phyloP scores from a whole-genome alignment of 2,888 invertebrate species.

The Lapara coniferarum region DNA sequence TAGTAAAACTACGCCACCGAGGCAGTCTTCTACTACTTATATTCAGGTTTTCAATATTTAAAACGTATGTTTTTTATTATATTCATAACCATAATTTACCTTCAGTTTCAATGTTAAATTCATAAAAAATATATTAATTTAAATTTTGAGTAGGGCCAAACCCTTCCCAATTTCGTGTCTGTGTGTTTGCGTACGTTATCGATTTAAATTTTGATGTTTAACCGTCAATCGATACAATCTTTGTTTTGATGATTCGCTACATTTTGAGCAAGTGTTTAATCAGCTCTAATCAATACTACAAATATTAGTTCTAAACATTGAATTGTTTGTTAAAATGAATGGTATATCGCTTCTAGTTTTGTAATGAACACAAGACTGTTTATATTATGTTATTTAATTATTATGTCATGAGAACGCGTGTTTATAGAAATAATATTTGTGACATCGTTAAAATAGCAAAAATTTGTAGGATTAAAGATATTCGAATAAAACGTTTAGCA shows the following conservation, averaged over 20 bases:
- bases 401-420: not conserved
- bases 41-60: not conserved
- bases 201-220: slow-evolving; percentile 55
- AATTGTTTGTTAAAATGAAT: slow-evolving; percentile 35
- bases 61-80: not conserved
- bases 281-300: slow-evolving; percentile 58
- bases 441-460: not conserved
- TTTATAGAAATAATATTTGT: not conserved
- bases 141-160: not conserved
- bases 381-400: slow-evolving; percentile 12
- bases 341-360: slow-evolving; percentile 28
- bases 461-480: not conserved
- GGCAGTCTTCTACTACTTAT: too few relatives aligned
- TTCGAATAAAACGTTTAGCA: not conserved
- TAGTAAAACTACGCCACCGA: too few relatives aligned
- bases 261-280: slow-evolving; percentile 57
- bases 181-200: slow-evolving; percentile 49
- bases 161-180: not conserved
- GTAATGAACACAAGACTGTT: slow-evolving; percentile 25
- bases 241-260: slow-evolving; percentile 70
- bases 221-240: slow-evolving; percentile 51
- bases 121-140: not conserved
- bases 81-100: not conserved
- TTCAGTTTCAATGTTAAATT: not conserved
- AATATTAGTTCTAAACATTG: slow-evolving; percentile 55